Evolutionary conservation across 2,113 vertebrate species (phyloP).

Genomic region (Cercocebus atys): DNA sequence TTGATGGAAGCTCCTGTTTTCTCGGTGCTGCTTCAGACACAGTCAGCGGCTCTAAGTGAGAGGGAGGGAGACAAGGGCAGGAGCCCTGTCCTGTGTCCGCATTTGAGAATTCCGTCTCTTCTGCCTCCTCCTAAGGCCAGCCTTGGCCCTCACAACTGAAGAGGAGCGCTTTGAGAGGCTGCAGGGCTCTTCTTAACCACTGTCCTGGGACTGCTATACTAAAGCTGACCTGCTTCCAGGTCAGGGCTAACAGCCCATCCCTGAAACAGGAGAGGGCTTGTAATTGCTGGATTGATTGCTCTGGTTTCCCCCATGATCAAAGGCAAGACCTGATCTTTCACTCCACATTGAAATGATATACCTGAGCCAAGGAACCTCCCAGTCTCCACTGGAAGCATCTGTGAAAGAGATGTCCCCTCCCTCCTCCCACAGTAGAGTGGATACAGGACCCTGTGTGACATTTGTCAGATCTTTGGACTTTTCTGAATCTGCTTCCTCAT

Average conservation of each 20-base stretch:
- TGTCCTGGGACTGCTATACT: neutral
- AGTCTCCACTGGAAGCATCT: neutral
- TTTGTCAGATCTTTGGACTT: neutral
- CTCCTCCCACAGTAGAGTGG: too few relatives aligned
- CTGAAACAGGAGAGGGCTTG: neutral
- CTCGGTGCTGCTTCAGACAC: neutral
- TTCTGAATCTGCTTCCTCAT: neutral
- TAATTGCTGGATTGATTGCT: neutral
- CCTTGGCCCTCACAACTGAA: neutral
- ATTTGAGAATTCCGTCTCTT: neutral
- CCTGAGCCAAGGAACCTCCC: neutral
- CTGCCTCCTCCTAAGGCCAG: neutral
- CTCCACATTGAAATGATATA: neutral
- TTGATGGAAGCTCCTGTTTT: neutral
- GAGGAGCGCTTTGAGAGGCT: neutral
- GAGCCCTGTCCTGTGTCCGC: neutral
- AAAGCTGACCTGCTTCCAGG: neutral
- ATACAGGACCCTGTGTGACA: neutral
- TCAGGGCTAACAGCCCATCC: neutral
- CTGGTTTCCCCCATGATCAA: neutral
- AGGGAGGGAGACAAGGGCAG: neutral
- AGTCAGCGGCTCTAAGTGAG: neutral
- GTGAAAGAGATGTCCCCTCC: neutral
- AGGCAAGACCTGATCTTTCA: neutral
- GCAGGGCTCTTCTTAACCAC: neutral